A percentile compares a stretch with the other conserved stretches of the same genome.
These are phyloP conservation scores for Volucella bombylans DNA, from an alignment of 2,888 invertebrate species.

Conservation along the genomic window DNA sequence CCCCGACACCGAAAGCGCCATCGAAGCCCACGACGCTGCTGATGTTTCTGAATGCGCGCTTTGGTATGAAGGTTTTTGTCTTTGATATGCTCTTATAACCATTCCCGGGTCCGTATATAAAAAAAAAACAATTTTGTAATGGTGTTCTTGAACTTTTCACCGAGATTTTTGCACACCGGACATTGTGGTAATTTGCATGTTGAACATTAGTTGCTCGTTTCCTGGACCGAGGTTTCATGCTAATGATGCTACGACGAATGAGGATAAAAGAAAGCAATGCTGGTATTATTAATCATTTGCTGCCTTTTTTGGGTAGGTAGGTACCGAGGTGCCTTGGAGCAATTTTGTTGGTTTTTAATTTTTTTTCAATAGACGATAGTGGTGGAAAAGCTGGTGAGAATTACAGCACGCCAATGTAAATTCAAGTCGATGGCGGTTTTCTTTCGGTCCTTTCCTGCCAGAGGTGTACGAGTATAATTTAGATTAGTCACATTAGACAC, in stretches of 20 bases:
- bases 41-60: constrained; percentile 16
- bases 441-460: too few relatives aligned
- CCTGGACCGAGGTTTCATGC: constrained; percentile 44
- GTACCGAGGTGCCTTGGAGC: too few relatives aligned
- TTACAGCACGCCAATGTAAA: too few relatives aligned
- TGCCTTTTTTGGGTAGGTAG: neutral
- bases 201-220: constrained; percentile 56
- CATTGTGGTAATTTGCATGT: constrained; percentile 62
- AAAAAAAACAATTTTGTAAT: constrained; percentile 56
- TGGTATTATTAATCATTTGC: constrained; percentile 58
- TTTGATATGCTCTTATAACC: constrained; percentile 50
- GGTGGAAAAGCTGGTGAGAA: too few relatives aligned
- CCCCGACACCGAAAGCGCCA: too few relatives aligned
- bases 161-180: constrained; percentile 53
- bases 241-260: constrained; percentile 49
- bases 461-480: too few relatives aligned
- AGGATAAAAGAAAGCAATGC: constrained; percentile 31
- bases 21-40: too few relatives aligned
- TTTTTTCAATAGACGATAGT: too few relatives aligned
- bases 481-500: too few relatives aligned
- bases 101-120: too few relatives aligned
- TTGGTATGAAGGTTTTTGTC: constrained; percentile 60
- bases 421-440: too few relatives aligned
- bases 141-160: constrained; percentile 68
- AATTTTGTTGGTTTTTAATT: too few relatives aligned